Evolutionary conservation across 1,140 invertebrate genomes (phyloP), one percentile per base, ranked within the genome.

Genomic region (Heliconius eleuchia): DNA sequence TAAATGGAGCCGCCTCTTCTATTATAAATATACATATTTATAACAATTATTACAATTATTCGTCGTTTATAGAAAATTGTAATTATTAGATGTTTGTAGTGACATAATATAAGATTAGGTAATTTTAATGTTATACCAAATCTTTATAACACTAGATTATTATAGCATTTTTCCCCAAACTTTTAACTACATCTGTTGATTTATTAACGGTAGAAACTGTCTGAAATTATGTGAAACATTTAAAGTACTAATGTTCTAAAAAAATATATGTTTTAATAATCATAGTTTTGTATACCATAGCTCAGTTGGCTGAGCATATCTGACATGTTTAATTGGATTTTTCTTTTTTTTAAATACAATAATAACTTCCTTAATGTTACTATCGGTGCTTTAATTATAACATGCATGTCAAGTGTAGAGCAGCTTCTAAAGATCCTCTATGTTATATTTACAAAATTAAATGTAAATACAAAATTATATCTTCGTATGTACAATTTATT

Each of bases 1-100:
- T 84, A 91, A 92, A 87, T 91, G 92, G 87, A 89, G 91, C 91
- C 92, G 92, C 91, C 92, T 94, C 87, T 92, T 90, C 84, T 87
- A 89, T 84, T 86, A 84, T 87, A 85, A 88, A 80, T 80, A 80
- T 52, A 52, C 50, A 52, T 92, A 90, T 87, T 86, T 82, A 85
- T 88, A 88, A 87, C 82, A 74, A 37, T 52, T 30, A 66, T 71
- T 50, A 50, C 50, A 73, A 76, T 46, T 80, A 73, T 57, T 76
- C 66, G 46, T 79, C 73, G 75, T 79, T 72, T 72, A 75, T 79
- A 76, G 78, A 75, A 88, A 87, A 84, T 86, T 87, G 73, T 88
- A 85, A 86, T 86, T 81, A 80, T 85, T 87, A 89, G 86, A 80
- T 89, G 84, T 89, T 84, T 74, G 87, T 89, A 89, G 86, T 88